phyloP scores from a whole-genome alignment of 2,888 invertebrate species.

The Anagyrus pseudococci region DNA sequence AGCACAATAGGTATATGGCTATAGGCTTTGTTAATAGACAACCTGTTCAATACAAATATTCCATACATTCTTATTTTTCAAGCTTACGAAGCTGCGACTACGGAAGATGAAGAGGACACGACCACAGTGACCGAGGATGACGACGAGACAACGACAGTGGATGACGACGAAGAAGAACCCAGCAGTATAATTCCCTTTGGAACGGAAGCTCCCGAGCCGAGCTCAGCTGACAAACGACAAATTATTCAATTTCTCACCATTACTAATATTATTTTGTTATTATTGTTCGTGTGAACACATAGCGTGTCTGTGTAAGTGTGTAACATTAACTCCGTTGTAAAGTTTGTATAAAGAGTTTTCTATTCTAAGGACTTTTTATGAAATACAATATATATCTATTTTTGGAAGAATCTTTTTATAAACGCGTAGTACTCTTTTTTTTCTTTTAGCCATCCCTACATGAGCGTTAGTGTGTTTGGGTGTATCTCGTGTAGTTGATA shows the following conservation, averaged over 20 bases:
- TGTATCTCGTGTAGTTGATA: no score
- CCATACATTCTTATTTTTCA: neutral
- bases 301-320: no score
- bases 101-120: neutral
- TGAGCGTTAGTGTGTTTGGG: no score
- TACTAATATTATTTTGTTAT: constrained; percentile 13
- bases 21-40: no score
- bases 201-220: constrained; percentile 6
- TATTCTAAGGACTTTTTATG: neutral
- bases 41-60: neutral
- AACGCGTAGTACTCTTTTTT: no score
- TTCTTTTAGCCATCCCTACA: no score
- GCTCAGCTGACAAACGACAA: constrained; percentile 9
- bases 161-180: neutral
- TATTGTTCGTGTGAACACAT: constrained; percentile 19
- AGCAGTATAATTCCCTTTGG: neutral
- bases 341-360: constrained; percentile 27
- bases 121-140: neutral
- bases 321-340: constrained; percentile 8
- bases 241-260: constrained; percentile 18
- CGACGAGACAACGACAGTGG: neutral
- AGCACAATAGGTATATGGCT: neutral
- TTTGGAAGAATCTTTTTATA: constrained; percentile 14
- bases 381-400: constrained; percentile 11
- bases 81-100: neutral